These are phyloP conservation scores for Phoxinus dragarum DNA, from an alignment of 2,797 vertebrate genomes.

Conservation along the genomic window DNA sequence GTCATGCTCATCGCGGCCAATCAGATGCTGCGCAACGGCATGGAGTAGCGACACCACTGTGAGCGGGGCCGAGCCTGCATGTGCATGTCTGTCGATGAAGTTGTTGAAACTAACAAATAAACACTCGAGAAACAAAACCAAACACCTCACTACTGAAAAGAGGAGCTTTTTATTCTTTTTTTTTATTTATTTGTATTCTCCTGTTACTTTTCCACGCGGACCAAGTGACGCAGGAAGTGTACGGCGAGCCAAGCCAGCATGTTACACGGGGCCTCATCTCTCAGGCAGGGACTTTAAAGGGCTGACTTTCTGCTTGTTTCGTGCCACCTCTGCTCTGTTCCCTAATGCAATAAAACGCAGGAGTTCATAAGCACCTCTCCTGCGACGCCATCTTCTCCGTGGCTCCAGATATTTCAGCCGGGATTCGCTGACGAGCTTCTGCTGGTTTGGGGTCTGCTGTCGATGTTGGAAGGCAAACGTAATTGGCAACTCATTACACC, in stretches of 20 bases:
- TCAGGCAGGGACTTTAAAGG: constrained; percentile 96
- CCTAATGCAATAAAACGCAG: constrained; percentile 92
- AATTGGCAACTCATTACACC: constrained; percentile 59
- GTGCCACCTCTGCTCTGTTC: constrained; percentile 82
- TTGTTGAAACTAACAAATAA: constrained; percentile 67
- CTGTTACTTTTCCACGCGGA: constrained; percentile 47
- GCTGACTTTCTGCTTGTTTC: constrained; percentile 86
- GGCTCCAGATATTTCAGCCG: constrained; percentile 53
- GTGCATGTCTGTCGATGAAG: constrained; percentile 87
- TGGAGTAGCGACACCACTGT: constrained; percentile 89
- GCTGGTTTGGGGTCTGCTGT: constrained; percentile 48
- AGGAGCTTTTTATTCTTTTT: constrained; percentile 56
- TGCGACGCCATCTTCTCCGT: constrained; percentile 16
- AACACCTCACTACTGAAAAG: constrained; percentile 57
- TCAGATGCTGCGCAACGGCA: constrained; percentile 98
- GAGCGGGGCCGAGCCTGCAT: constrained; percentile 79
- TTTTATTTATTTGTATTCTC: constrained; percentile 49
- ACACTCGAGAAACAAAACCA: constrained; percentile 58
- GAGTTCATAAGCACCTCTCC: constrained; percentile 57
- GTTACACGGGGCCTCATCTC: constrained; percentile 79
- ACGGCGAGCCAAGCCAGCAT: constrained; percentile 80
- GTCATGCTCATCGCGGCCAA: constrained; percentile 99
- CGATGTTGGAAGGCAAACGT: constrained; percentile 33
- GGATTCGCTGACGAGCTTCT: constrained; percentile 59
- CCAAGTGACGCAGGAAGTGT: constrained; percentile 51